These are phyloP conservation scores for Anoncus sp. DNA, from an alignment of 2,888 invertebrate genomes.

Conservation along the genomic window DNA sequence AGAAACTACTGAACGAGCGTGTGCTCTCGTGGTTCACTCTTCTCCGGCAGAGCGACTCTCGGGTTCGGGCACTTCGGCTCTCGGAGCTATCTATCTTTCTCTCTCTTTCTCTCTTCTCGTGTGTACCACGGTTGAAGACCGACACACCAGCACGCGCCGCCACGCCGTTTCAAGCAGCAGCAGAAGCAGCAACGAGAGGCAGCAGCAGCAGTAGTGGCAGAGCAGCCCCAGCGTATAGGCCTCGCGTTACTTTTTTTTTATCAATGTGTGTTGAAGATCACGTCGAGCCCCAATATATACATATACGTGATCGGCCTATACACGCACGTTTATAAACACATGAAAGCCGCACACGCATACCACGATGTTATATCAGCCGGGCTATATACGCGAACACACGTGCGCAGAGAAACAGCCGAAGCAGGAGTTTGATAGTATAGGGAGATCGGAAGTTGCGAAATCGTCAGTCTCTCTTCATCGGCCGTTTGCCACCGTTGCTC, in stretches of 20 bases:
- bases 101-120: conserved; percentile 70
- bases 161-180: conserved; percentile 66
- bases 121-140: conserved; percentile 70
- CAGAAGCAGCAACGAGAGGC: too few species aligned
- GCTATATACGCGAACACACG: conserved; percentile 40
- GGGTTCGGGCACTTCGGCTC: conserved; percentile 76
- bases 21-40: conserved; percentile 80
- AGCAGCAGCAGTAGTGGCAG: conserved; percentile 54
- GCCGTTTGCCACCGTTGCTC: conserved; percentile 58
- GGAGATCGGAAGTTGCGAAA: conserved; percentile 19
- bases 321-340: conserved; percentile 26
- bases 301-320: conserved; percentile 46
- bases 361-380: conserved; percentile 35
- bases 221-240: conserved; percentile 62
- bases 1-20: conserved; percentile 82
- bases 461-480: conserved; percentile 48
- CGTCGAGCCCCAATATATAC: conserved; percentile 62
- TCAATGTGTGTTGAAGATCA: conserved; percentile 59
- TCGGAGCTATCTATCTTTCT: conserved; percentile 28
- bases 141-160: conserved; percentile 72
- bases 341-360: conserved; percentile 19
- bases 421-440: conserved; percentile 17
- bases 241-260: conserved; percentile 65
- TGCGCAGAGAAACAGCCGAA: conserved; percentile 44
- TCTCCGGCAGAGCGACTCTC: conserved; percentile 73